Percentiles rank a stretch among this genome's conserved stretches.
Conservation (phyloP, 1,140 invertebrate genomes). For the Pristionchus pacificus region DNA sequence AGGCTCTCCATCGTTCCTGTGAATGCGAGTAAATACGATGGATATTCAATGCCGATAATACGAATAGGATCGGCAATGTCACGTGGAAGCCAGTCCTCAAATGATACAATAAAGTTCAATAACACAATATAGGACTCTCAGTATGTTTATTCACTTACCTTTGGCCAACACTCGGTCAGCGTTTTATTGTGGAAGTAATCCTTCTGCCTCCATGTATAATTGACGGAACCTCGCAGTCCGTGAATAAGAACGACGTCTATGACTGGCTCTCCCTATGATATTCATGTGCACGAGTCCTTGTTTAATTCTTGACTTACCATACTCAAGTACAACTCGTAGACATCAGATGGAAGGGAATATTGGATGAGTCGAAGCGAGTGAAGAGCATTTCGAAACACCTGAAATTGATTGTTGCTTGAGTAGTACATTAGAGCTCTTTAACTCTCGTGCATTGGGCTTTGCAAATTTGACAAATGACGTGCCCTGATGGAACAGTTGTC, state of each 20-base stretch:
- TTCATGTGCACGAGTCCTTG: not conserved
- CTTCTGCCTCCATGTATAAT: constrained; percentile 37
- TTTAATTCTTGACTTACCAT: not conserved
- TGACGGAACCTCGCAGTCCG: constrained; percentile 32
- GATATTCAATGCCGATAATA: constrained; percentile 31
- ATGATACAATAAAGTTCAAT: too few relatives aligned
- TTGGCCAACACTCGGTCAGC: constrained; percentile 34
- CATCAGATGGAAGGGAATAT: constrained; percentile 22
- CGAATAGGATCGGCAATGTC: constrained; percentile 20
- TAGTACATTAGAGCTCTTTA: too few relatives aligned
- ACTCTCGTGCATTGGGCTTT: too few relatives aligned
- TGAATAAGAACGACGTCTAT: constrained; percentile 35
- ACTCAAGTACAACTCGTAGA: constrained; percentile 31
- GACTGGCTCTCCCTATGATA: not conserved
- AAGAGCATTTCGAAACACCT: constrained; percentile 32
- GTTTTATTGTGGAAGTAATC: constrained; percentile 21
- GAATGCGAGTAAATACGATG: constrained; percentile 29
- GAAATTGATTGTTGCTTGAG: too few relatives aligned
- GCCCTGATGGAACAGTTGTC: too few relatives aligned
- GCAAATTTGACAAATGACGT: too few relatives aligned
- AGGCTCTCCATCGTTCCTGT: constrained; percentile 34
- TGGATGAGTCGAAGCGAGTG: constrained; percentile 19
- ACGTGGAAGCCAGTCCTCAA: constrained; percentile 26
- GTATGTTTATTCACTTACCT: too few relatives aligned
- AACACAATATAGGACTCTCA: too few relatives aligned